Conservation (phyloP, 2,888 invertebrate genomes). For the Volucella inflata region DNA sequence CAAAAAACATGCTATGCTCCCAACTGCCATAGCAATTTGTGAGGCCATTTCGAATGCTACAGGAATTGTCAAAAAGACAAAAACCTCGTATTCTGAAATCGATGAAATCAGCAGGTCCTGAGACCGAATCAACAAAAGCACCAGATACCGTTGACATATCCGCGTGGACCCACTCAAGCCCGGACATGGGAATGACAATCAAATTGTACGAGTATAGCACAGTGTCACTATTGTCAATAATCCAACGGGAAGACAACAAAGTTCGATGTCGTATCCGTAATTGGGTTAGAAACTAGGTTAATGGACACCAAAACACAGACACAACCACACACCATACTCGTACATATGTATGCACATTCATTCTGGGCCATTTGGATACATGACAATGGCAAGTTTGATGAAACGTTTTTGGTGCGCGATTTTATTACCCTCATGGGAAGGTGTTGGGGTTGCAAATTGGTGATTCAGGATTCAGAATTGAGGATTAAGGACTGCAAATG, state of each 20-base stretch:
- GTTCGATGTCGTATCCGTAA: slow-evolving; percentile 17
- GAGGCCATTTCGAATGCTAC: slow-evolving; percentile 11
- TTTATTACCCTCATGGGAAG: not conserved
- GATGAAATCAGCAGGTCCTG: slow-evolving; percentile 1
- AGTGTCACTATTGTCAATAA: slow-evolving; percentile 23
- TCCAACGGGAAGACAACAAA: slow-evolving; percentile 18
- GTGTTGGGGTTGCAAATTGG: not conserved
- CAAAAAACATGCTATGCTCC: slow-evolving; percentile 16
- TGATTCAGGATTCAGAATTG: too few species aligned
- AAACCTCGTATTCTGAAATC: not conserved
- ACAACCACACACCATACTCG: not conserved
- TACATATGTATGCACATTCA: not conserved
- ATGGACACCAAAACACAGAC: slow-evolving; percentile 22
- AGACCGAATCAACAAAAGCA: slow-evolving; percentile 20
- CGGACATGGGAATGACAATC: not conserved
- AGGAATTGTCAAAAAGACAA: slow-evolving; percentile 18
- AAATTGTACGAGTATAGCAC: not conserved
- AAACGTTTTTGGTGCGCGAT: slow-evolving; percentile 6
- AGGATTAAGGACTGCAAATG: not conserved
- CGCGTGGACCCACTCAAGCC: not conserved
- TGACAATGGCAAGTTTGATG: slow-evolving; percentile 8
- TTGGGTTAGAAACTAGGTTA: slow-evolving; percentile 54
- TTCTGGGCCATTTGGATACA: slow-evolving; percentile 1
- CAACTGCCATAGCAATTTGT: slow-evolving; percentile 33
- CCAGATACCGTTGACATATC: slow-evolving; percentile 11